Evolutionary conservation across 1,140 invertebrate genomes (phyloP).

Genomic region (Lepidurus packardi): DNA sequence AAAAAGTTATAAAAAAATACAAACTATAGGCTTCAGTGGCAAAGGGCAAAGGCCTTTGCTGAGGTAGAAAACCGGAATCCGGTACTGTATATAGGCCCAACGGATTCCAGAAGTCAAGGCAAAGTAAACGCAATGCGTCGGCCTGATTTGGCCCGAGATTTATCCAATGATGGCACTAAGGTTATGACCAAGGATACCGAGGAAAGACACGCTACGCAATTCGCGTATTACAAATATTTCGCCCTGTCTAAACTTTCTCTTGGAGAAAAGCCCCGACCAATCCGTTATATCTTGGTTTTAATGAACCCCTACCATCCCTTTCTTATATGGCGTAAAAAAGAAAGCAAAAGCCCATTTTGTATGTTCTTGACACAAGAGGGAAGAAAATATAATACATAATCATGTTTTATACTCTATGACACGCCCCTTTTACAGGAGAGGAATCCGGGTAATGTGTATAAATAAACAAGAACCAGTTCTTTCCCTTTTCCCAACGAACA

Average conservation of each 20-base stretch:
- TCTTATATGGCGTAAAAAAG: not conserved
- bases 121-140: no score
- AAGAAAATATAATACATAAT: not conserved
- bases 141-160: no score
- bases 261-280: not conserved
- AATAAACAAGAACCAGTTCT: not conserved
- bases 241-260: not conserved
- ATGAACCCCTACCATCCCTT: not conserved
- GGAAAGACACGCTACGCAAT: not conserved
- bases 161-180: not conserved
- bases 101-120: no score
- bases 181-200: not conserved
- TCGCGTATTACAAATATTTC: not conserved
- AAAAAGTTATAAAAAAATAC: no score
- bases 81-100: no score
- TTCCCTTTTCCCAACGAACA: no score
- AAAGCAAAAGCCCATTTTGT: conserved; percentile 12
- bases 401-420: not conserved
- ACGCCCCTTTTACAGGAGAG: not conserved
- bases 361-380: not conserved
- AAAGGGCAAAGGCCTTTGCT: no score
- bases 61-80: no score
- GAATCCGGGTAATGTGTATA: not conserved
- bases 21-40: no score
- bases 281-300: not conserved